These are phyloP conservation scores for Rousettus leschenaultii DNA, from an alignment of 2,113 vertebrate genomes.

Conservation along the genomic window DNA sequence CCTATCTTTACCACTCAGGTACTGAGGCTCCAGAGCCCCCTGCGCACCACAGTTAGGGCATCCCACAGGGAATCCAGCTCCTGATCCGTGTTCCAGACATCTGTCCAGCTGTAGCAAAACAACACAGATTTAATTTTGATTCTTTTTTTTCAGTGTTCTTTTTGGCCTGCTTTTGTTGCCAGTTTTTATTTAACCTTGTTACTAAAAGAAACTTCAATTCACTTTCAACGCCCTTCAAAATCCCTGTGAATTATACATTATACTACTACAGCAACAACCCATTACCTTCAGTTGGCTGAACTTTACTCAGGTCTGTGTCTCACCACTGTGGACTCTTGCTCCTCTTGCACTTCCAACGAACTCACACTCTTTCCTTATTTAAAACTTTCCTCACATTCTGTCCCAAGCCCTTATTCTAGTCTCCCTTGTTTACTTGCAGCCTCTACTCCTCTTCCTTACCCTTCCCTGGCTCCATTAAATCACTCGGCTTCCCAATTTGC, in stretches of 20 bases:
- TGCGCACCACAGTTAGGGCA: neutral
- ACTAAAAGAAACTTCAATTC: neutral
- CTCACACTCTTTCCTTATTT: neutral
- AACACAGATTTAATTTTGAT: neutral
- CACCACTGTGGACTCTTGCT: neutral
- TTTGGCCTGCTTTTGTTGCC: neutral
- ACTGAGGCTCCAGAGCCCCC: fast-evolving
- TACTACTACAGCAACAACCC: neutral
- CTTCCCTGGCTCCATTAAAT: neutral
- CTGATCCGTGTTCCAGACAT: neutral
- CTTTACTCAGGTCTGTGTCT: neutral
- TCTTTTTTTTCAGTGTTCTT: neutral
- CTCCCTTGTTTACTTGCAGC: neutral
- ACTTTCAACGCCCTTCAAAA: neutral
- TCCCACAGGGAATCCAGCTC: too few species aligned
- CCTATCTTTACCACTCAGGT: neutral
- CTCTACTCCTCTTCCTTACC: neutral
- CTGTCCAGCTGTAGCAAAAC: neutral
- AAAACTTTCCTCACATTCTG: neutral
- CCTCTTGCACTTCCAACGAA: neutral
- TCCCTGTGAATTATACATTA: neutral
- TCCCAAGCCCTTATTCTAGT: neutral
- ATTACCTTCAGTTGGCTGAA: neutral
- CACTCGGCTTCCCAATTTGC: neutral
- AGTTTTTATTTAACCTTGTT: neutral